A percentile compares a stretch with the other conserved stretches of the same genome.
Conservation (phyloP, 2,888 invertebrate genomes). For the Elmis aenea region DNA sequence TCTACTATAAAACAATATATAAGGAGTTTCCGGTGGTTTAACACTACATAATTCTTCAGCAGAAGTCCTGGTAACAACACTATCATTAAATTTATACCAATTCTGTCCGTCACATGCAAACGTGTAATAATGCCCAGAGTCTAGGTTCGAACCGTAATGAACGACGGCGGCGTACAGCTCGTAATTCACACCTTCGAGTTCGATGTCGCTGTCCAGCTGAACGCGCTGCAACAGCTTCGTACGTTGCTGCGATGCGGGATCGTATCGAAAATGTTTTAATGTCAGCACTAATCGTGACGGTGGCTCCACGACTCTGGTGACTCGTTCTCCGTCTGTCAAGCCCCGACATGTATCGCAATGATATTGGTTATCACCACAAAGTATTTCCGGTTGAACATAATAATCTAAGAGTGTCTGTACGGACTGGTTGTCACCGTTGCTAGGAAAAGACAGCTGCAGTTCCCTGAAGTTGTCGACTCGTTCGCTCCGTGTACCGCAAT, state of each 20-base stretch:
- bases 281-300: conserved; percentile 77
- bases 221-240: conserved; percentile 69
- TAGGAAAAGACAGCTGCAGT: conserved; percentile 70
- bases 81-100: conserved; percentile 82
- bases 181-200: conserved; percentile 57
- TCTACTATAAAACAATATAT: conserved; percentile 71
- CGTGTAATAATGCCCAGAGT: conserved; percentile 86
- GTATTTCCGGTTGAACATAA: conserved; percentile 70
- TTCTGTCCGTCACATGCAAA: conserved; percentile 64
- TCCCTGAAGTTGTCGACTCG: conserved; percentile 77
- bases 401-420: conserved; percentile 75
- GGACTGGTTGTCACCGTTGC: conserved; percentile 49
- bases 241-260: conserved; percentile 64
- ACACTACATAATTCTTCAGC: conserved; percentile 59
- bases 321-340: conserved; percentile 71
- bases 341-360: conserved; percentile 71
- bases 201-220: conserved; percentile 52
- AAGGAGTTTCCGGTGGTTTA: conserved; percentile 72
- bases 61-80: conserved; percentile 58
- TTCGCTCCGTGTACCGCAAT: conserved; percentile 66
- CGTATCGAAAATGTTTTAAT: conserved; percentile 74
- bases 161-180: conserved; percentile 77
- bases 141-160: conserved; percentile 76
- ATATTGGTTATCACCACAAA: conserved; percentile 79
- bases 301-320: conserved; percentile 63